Percentiles rank a stretch among this genome's conserved stretches.
Conservation (phyloP, 2,888 invertebrate species). For the Polydrusus pterygomalis region DNA sequence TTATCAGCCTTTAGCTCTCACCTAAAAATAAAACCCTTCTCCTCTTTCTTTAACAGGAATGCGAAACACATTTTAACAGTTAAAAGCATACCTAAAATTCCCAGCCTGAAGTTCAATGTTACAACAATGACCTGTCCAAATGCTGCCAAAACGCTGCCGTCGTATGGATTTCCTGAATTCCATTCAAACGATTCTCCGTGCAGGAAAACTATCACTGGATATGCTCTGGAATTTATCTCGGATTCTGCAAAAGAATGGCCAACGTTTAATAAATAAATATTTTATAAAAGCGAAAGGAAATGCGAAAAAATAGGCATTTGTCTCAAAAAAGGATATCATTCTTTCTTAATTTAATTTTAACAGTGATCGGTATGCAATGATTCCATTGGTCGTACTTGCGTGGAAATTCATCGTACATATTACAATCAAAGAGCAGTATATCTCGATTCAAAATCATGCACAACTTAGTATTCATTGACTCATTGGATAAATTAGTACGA, state of each 20-base stretch:
- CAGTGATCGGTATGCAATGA: no score
- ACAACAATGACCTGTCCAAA: conserved; percentile 93
- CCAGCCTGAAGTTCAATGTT: conserved; percentile 88
- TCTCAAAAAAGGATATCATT: no score
- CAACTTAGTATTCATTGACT: no score
- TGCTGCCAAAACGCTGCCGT: conserved; percentile 93
- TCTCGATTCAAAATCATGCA: no score
- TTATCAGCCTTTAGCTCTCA: neutral
- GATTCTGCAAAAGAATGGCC: conserved; percentile 45
- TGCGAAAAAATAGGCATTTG: neutral
- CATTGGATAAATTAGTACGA: no score
- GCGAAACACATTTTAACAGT: neutral
- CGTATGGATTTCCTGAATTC: conserved; percentile 98
- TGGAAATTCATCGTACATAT: no score
- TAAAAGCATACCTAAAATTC: conserved; percentile 82
- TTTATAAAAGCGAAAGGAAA: conserved; percentile 2
- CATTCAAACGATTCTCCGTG: conserved; percentile 98
- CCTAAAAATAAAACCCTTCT: neutral
- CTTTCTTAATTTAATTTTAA: no score
- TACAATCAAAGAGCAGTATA: no score
- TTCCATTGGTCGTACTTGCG: no score
- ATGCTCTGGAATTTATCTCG: conserved; percentile 38
- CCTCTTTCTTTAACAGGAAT: neutral
- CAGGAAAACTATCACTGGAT: conserved; percentile 82
- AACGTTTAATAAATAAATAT: conserved; percentile 22